Evolutionary conservation across 2,113 vertebrate genomes (phyloP), one percentile per base, ranked within the genome.

Genomic region (Salvelinus namaycush): DNA sequence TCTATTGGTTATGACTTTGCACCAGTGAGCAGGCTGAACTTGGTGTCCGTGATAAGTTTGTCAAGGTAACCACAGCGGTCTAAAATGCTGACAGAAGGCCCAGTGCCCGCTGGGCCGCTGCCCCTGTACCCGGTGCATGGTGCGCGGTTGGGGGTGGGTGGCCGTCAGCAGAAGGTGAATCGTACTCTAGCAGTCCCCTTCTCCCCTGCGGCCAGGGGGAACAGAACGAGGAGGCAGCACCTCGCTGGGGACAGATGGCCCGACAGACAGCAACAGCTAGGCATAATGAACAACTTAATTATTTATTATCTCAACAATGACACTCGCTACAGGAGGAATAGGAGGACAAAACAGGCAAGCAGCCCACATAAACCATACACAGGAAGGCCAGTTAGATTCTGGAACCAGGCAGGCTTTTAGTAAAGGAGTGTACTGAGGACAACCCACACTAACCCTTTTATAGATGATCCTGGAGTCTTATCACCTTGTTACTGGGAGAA

Each of bases 211-310:
- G 87, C 79, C 84, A 84, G 86, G 86, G 89, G 89, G 82, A 87
- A 84, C 83, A 73, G 83, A 89, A 76, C 81, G 84, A 84, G 81
- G 88, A 80, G 84, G 81, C 70, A 84, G 86, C 88, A 87, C 90
- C 93, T 93, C 87, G 82, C 92, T 87, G 88, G 77, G 92, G 90
- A 89, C 93, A 94, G 93, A 94, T 94, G 93, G 93, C 86, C 77
- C 72, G 84, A 89, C 88, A 92, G 87, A 89, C 84, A 88, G 84
- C 83, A 86, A 69, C 79, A 81, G 74, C 76, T 71, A 34, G 74
- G 49, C 87, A 84, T 87, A 86, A 84, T 77, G 69, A 92, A 92
- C 88, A 89, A 67, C 71, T 91, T 93, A 89, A 91, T 90, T 91
- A 92, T 92, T 91, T 89, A 93, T 92, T 89, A 90, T 89, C 81